Evolutionary conservation across 2,797 vertebrate species (phyloP).

Genomic region (Bryconaethiops microstoma): DNA sequence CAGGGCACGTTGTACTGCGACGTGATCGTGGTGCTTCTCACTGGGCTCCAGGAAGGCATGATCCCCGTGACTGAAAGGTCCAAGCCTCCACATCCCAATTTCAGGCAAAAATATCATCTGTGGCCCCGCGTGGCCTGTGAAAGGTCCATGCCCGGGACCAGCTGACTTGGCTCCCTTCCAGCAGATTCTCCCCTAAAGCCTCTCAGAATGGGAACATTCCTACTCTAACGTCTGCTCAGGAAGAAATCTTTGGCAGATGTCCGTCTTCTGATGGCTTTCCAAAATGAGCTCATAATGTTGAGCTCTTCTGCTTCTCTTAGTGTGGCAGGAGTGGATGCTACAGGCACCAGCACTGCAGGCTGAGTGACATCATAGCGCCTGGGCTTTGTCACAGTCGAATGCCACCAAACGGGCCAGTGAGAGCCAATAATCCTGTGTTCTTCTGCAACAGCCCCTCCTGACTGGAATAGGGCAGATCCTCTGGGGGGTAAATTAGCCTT

Average conservation of each 20-base stretch:
- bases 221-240: slow-evolving; percentile 73
- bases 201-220: slow-evolving; percentile 82
- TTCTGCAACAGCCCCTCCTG: not conserved
- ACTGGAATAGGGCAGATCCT: not conserved
- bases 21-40: not conserved
- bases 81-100: slow-evolving; percentile 77
- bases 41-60: slow-evolving; percentile 14
- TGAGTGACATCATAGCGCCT: slow-evolving; percentile 56
- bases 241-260: slow-evolving; percentile 82
- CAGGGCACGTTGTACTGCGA: not conserved
- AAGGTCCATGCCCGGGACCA: slow-evolving; percentile 72
- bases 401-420: slow-evolving; percentile 21
- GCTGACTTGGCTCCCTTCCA: slow-evolving; percentile 77
- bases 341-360: slow-evolving; percentile 45
- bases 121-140: slow-evolving; percentile 65
- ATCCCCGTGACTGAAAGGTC: slow-evolving; percentile 70
- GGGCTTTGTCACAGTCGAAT: slow-evolving; percentile 48
- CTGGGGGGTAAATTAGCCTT: slow-evolving; percentile 33
- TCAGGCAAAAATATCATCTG: slow-evolving; percentile 75
- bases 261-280: slow-evolving; percentile 78
- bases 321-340: slow-evolving; percentile 33
- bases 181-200: slow-evolving; percentile 81
- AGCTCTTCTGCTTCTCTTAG: slow-evolving; percentile 51
- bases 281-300: slow-evolving; percentile 72
- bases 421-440: not conserved